phyloP scores from a whole-genome alignment of 2,113 vertebrate genomes.

The Entelurus aequoreus region DNA sequence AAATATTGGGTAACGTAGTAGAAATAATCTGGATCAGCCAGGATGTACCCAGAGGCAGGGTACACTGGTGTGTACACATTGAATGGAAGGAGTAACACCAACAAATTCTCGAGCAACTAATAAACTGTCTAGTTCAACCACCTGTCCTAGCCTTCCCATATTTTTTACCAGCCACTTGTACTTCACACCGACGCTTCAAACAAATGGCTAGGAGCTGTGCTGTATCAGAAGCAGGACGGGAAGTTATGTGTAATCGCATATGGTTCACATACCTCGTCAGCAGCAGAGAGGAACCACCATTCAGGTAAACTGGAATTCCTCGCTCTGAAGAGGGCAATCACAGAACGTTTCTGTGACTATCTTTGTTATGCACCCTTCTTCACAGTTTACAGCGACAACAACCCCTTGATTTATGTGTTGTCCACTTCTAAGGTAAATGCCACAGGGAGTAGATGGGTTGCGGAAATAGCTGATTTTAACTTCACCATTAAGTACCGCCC shows the following conservation, averaged over 20 bases:
- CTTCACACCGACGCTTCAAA: neutral
- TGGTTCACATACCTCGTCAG: neutral
- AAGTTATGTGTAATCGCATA: neutral
- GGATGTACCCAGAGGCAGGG: no score
- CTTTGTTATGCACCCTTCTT: neutral
- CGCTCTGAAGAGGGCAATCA: neutral
- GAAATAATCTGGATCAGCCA: no score
- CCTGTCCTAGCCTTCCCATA: neutral
- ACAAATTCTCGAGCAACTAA: neutral
- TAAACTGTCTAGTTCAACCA: neutral
- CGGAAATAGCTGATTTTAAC: no score
- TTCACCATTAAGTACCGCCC: no score
- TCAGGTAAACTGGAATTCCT: conserved; percentile 1
- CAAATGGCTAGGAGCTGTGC: neutral
- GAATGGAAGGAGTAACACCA: neutral
- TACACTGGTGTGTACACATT: neutral
- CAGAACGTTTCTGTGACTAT: neutral
- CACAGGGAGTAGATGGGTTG: neutral
- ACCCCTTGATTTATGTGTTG: neutral
- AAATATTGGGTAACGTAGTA: no score
- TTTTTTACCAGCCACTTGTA: neutral
- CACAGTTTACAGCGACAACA: neutral
- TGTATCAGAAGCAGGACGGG: neutral
- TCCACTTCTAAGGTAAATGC: neutral
- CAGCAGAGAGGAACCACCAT: neutral